Evolutionary conservation across 1,140 invertebrate species (phyloP).

Genomic region (Calephelis virginiensis): DNA sequence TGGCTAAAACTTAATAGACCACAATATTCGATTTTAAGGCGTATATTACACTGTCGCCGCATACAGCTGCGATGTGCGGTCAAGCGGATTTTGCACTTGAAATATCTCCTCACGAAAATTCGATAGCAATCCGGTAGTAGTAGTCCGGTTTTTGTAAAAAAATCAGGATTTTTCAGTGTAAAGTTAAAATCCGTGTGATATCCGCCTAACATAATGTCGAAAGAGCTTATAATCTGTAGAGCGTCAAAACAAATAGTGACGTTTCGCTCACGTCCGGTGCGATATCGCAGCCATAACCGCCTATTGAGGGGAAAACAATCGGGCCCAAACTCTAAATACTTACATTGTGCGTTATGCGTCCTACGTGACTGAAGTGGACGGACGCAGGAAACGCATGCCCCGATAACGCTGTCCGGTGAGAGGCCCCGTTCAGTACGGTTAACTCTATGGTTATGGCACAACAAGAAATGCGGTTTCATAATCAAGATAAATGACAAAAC

Average conservation of each 20-base stretch:
- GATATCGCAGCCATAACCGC: constrained; percentile 33
- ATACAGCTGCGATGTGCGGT: no score
- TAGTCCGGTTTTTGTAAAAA: no score
- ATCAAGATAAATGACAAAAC: constrained; percentile 11
- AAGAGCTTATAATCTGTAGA: constrained; percentile 7
- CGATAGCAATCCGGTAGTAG: no score
- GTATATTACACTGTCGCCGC: no score
- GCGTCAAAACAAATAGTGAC: constrained; percentile 21
- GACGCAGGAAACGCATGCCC: constrained; percentile 34
- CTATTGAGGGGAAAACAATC: constrained; percentile 31
- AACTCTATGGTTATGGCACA: constrained; percentile 14
- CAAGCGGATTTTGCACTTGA: no score
- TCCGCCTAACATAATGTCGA: no score
- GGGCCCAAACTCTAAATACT: constrained; percentile 26
- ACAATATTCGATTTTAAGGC: no score
- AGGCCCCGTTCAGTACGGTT: constrained; percentile 29
- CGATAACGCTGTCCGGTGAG: constrained; percentile 35
- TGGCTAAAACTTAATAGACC: no score
- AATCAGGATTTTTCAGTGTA: no score
- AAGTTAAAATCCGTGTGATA: no score
- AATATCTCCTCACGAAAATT: no score
- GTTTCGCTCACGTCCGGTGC: constrained; percentile 35
- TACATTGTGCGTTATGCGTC: constrained; percentile 34
- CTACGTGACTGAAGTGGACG: constrained; percentile 36
- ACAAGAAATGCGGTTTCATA: constrained; percentile 10